Evolutionary conservation across 1,140 invertebrate species (phyloP).

Genomic region (Drosophila pallidifrons): DNA sequence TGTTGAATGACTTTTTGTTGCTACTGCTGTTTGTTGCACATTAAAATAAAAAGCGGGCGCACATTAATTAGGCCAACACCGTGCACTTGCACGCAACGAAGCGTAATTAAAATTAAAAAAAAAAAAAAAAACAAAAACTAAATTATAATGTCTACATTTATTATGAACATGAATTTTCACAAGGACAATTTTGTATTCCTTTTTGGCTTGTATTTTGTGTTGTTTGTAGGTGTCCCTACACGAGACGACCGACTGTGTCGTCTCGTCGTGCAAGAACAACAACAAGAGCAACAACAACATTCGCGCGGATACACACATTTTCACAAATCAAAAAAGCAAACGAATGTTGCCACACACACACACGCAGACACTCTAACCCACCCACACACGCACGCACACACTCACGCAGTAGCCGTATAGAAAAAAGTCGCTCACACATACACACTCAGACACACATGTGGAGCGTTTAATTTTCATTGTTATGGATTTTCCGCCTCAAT

Average conservation of each 20-base stretch:
- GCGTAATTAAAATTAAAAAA: conserved; percentile 46
- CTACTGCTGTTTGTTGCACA: conserved; percentile 41
- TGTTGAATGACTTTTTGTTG: conserved; percentile 53
- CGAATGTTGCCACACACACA: conserved; percentile 63
- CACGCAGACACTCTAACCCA: conserved; percentile 37
- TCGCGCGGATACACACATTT: conserved; percentile 79
- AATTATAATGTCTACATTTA: conserved; percentile 14
- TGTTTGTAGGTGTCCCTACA: conserved; percentile 38
- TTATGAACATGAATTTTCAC: conserved; percentile 41
- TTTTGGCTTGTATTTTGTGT: conserved; percentile 1
- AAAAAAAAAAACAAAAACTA: background rate
- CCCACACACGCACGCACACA: conserved; percentile 29
- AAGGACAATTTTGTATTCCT: conserved; percentile 60
- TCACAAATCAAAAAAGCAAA: conserved; percentile 83
- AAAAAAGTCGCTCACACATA: conserved; percentile 49
- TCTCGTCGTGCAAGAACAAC: conserved; percentile 44
- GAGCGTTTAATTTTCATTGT: conserved; percentile 41
- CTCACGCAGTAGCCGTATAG: conserved; percentile 49
- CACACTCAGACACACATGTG: conserved; percentile 21
- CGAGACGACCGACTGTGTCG: conserved; percentile 34
- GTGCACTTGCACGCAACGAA: conserved; percentile 41
- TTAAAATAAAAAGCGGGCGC: conserved; percentile 48
- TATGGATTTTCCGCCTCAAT: conserved; percentile 71
- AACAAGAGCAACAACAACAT: conserved; percentile 61
- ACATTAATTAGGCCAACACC: conserved; percentile 65